Base-by-base conservation (phyloP, 92 coral and sea anemone genomes). In the Paragorgia papillata region DNA sequence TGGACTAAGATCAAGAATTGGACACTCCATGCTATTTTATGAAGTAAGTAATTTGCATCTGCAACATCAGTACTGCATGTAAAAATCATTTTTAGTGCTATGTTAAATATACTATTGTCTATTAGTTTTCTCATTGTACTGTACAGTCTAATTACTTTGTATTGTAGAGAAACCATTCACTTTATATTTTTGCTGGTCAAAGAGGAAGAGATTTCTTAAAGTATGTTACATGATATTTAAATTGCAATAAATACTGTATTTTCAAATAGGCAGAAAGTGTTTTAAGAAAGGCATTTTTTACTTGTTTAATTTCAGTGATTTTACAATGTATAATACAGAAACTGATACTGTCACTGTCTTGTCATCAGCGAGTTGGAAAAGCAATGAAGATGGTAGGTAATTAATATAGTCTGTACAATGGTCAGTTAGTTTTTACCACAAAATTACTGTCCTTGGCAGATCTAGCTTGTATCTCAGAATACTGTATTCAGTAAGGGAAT, bases 151-250 rank as follows among this genome's bases (percentile, higher is more conserved):
- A 14, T 29, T 55, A 1, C 35, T 15, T 43, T 63, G 48, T 67
- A n/a, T 31, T 71, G 2, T 73, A 94, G 98, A 86, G 75, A 37
- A 90, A 91, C 41, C 90, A 92, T 59, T 88, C 92, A 44, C 80
- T 94, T 29, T 94, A 94, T 50, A 89, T 94, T 58, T 94, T 94
- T 86, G 98, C 98, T 76, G 98, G 98, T 10, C 98, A 94, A 78
- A 91, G 97, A 89, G 97, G 97, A 67, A 83, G 86, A 60, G 98
- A 94, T 32, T 94, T 94, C 85, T 76, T 94, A 55, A 94, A 89
- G 98, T 94, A 74, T 7, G 53, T 46, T 46, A 9, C 43, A 37
- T 37, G 9, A 37, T 37, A 4, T 37, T 48, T 34, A 24, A 2
- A 21, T 82, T 76, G 7, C 62, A 94, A 97, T 82, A 93, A 94